These are phyloP conservation scores for Caenorhabditis remanei DNA, from an alignment of 1,140 invertebrate species.

Conservation along the genomic window DNA sequence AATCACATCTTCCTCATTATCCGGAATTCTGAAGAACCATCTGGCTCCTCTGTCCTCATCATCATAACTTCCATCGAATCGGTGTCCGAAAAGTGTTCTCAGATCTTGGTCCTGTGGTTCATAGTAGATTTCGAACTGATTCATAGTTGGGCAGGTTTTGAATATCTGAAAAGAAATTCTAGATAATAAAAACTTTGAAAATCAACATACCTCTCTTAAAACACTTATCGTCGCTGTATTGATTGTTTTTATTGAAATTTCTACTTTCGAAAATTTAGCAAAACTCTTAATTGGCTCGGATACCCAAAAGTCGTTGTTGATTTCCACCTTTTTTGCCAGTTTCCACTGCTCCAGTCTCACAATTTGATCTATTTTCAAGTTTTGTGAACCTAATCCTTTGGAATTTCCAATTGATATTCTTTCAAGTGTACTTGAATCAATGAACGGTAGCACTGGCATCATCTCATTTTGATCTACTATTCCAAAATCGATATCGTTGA, in stretches of 20 bases:
- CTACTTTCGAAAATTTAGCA: not conserved
- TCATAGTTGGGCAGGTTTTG: not conserved
- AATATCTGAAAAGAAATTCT: not conserved
- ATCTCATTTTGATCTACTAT: slow-evolving; percentile 6
- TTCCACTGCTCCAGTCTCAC: not conserved
- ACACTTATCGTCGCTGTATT: not conserved
- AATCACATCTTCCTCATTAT: not conserved
- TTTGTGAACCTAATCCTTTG: not conserved
- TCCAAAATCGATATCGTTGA: not conserved
- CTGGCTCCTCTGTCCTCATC: not conserved
- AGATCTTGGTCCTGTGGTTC: not conserved
- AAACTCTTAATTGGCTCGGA: not conserved
- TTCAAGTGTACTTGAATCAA: not conserved
- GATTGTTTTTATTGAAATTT: not conserved
- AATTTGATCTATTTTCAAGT: not conserved
- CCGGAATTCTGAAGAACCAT: not conserved
- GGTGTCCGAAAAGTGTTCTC: not conserved
- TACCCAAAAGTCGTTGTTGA: not conserved
- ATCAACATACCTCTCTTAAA: not conserved
- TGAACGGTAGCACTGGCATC: not conserved
- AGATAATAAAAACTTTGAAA: not conserved
- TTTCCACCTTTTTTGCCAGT: not conserved
- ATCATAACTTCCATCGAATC: not conserved
- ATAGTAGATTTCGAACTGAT: not conserved
- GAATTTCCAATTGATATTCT: not conserved